Evolutionary conservation across 2,888 invertebrate species (phyloP), one percentile per base, ranked within the genome.

Genomic region (Galerucella calmariensis): DNA sequence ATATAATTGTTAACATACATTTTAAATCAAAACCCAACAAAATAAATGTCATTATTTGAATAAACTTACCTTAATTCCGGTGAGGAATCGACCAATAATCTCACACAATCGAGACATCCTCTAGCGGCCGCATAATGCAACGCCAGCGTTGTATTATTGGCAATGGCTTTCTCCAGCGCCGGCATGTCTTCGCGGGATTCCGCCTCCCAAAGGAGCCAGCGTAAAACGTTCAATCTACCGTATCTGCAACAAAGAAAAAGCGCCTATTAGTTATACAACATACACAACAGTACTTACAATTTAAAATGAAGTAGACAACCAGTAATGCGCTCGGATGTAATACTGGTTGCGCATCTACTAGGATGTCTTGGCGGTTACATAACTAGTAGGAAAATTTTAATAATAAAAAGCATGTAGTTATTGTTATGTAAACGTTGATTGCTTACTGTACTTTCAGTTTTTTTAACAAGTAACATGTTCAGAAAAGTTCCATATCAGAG

Each of bases 91-190:
- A 94, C 92, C 62, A 95, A 89, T 24, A 95, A 89, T 81, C 94
- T 91, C 82, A 96, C 95, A 87, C 95, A 95, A 87, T 95, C 95
- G 81, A 95, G 89, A 86, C 95, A 95, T 78, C 96, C 96, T 80
- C 95, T 90, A 74, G 95, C 95, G 46, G 95, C 94, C 14, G 96
- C 96, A 88, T 96, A 96, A 88, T 96, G 96, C 75, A 96, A 90
- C 79, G 96, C 95, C 81, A 96, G 89, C 76, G 94, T 95, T 80
- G 94, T 94, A 86, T 91, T 92, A 84, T 89, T 89, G 82, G 89
- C 88, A 80, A 88, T 88, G 79, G 80, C 81, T 71, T 88, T 86
- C 82, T 89, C 89, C 82, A 89, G 88, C 61, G 90, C 88, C 73
- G 90, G 90, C 88, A 90, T 90, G 81, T 88, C 88, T 69, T 87